Base-by-base conservation (phyloP, 2,113 vertebrate genomes). In the Prinia subflava region DNA sequence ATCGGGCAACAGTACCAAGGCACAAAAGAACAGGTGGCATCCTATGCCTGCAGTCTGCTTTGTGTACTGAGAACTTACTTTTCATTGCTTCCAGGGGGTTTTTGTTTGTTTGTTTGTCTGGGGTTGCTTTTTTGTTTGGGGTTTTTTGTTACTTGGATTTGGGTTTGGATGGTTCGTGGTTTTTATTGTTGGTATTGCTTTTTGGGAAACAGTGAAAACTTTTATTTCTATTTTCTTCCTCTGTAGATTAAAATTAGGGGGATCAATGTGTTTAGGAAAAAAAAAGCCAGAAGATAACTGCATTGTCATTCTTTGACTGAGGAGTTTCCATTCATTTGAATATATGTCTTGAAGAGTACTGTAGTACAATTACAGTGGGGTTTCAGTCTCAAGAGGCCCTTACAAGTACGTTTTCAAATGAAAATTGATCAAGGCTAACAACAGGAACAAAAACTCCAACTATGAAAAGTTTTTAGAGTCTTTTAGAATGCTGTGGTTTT, bases 181-280 rank as follows among this genome's bases (percentile, higher is more conserved):
- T 78, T 55, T 79, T 70, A 28, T 13, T 35, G 2, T 0, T 41
- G 28, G 8, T 42, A 22, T 83, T 57, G 13, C 6, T 67, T 27
- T 94, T 88, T 3, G 19, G 57, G 6, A 15, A 13, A 33, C 25
- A 81, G 74, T 19, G 20, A 81, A 90, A 74, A 13, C 5, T 21
- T 83, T 84, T 89, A 46, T 84, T 97, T 87, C 49, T 95, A 13
- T 89, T 96, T 96, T 31, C 22, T 76, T 94, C 30, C 25, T 23
- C 14, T 83, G 27, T 68, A 52, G 13, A 59, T 88, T 75, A 22
- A 55, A 92, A 90, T 81, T 89, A 71, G 22, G 31, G 5, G 1
- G 3, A 94, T 89, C 47, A 85, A 74, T 62, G 42, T 68, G 14
- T 35, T 94, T 56, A 88, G 33, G 55, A 56, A 89, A 89, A 46